Evolutionary conservation across 2,888 invertebrate genomes (phyloP), one percentile per base, ranked within the genome.

Genomic region (Yponomeuta sedellus): DNA sequence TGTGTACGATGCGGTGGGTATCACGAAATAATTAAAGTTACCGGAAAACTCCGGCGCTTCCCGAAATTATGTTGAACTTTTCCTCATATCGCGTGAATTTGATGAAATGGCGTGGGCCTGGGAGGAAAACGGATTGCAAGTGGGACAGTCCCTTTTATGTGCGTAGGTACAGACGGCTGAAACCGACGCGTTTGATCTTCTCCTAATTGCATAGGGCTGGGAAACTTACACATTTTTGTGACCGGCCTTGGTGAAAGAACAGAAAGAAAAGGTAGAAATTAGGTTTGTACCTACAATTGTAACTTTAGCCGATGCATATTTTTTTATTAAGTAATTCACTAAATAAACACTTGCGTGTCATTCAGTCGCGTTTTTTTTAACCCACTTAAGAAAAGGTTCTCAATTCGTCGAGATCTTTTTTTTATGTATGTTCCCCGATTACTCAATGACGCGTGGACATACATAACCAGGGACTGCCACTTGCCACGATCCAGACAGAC

Each of bases 61-160:
- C 34, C 11, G 16, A 28, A 28, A n/a, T n/a, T 72, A 73, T 68
- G 70, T 70, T 66, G 68, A 44, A 70, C 69, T 72, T 76, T 74
- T 71, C 70, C 68, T 69, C 68, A 73, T 71, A 73, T 74, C 73
- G 71, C 65, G 68, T 68, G 72, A 71, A 75, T 76, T 75, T 75
- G 73, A 78, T 75, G 73, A 74, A 75, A 73, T 71, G 72, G 73
- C 64, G n/a, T 34, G 73, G 70, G 72, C 69, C 65, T 71, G 71
- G 66, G 71, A 34, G 34, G 71, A 73, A 72, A 71, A 71, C 67
- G 69, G 71, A 68, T 73, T 72, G 70, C 66, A 71, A 65, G 71
- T 71, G 67, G 68, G 75, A 78, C 76, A 77, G 75, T 76, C 76
- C 75, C 73, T 76, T 77, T 78, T 52, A 16, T 52, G 10, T 52